Percentiles rank a stretch among this genome's conserved stretches.
Conservation (phyloP, 2,113 vertebrate genomes). For the Saimiri boliviensis region DNA sequence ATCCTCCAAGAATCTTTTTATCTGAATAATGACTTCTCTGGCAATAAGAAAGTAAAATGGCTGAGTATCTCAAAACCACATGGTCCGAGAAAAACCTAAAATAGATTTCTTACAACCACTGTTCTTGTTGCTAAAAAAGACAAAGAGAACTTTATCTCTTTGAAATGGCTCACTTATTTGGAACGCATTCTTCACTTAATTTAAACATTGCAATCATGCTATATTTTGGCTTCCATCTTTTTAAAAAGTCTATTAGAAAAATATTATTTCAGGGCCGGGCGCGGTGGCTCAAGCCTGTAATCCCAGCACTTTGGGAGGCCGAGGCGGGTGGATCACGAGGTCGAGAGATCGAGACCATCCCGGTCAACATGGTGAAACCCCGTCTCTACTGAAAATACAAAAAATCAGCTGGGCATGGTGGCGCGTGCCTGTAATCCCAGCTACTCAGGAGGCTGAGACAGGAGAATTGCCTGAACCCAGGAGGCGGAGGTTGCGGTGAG, state of each 20-base stretch:
- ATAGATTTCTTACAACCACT: background rate
- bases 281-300: no score
- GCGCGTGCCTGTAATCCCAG: no score
- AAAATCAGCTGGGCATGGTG: no score
- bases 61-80: background rate
- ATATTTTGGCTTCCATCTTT: background rate
- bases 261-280: background rate
- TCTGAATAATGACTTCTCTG: background rate
- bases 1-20: background rate
- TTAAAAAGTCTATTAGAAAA: slow-evolving; percentile 42
- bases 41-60: background rate
- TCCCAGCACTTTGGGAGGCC: no score
- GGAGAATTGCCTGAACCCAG: no score
- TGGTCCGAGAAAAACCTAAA: background rate
- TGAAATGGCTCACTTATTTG: background rate
- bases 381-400: no score
- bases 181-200: background rate
- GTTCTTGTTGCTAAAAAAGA: background rate
- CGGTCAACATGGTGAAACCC: no score
- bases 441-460: no score
- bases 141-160: background rate
- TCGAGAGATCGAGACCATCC: no score
- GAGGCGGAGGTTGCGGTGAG: no score
- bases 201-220: background rate
- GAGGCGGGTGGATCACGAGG: no score